Conservation (phyloP, 2,797 vertebrate species). For the Clarias fuscus region DNA sequence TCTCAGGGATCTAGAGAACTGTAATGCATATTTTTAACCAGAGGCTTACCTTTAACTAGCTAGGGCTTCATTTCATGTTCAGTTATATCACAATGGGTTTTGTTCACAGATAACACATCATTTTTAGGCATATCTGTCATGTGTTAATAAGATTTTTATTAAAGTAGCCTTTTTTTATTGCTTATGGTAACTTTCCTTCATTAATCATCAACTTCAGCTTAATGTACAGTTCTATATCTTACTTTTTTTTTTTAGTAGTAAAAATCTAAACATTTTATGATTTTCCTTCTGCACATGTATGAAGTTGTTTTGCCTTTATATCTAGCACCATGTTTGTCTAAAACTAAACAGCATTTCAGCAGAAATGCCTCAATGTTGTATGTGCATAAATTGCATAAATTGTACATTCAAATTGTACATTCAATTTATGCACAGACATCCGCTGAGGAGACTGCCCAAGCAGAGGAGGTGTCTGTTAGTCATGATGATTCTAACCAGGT, state of each 20-base stretch:
- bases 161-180: too few relatives aligned
- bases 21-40: background rate
- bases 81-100: background rate
- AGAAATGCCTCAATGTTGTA: too few relatives aligned
- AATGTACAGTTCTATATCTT: background rate
- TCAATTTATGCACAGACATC: constrained; percentile 39
- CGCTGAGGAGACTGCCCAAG: constrained; percentile 33
- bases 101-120: background rate
- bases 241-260: background rate
- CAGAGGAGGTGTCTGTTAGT: constrained; percentile 39
- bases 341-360: too few relatives aligned
- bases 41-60: background rate
- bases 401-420: too few relatives aligned
- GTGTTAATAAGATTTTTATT: too few relatives aligned
- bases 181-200: background rate
- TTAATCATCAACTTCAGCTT: background rate
- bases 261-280: background rate
- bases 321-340: too few relatives aligned
- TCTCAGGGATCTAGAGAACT: background rate
- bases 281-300: background rate
- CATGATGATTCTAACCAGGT: constrained; percentile 44
- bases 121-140: background rate
- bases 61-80: background rate
- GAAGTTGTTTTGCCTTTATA: too few relatives aligned
- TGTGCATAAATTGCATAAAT: too few relatives aligned